These are phyloP conservation scores for Rutpela maculata DNA, from an alignment of 2,888 invertebrate genomes.

Conservation along the genomic window DNA sequence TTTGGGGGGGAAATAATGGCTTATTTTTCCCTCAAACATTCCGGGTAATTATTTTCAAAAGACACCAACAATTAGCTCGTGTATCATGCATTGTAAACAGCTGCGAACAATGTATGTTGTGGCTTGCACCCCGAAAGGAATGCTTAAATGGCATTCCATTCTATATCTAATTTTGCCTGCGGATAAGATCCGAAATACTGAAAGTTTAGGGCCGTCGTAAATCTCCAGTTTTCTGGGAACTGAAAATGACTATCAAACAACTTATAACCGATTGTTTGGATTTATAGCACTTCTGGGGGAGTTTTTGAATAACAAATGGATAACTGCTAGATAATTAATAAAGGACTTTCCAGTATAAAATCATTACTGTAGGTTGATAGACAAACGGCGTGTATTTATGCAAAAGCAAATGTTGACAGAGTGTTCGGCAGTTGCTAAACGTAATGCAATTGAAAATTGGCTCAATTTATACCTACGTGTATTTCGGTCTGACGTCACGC, in stretches of 20 bases:
- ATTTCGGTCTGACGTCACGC: background rate
- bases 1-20: too few relatives aligned
- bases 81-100: constrained; percentile 5
- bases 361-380: constrained; percentile 8
- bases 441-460: background rate
- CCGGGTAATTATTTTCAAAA: background rate
- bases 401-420: background rate
- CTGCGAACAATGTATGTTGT: constrained; percentile 10
- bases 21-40: background rate
- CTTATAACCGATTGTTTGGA: constrained; percentile 26
- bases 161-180: constrained; percentile 7
- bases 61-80: constrained; percentile 1
- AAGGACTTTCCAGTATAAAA: background rate
- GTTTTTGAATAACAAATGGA: constrained; percentile 1
- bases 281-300: constrained; percentile 28
- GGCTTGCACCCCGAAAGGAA: constrained; percentile 8
- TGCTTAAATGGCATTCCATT: constrained; percentile 24
- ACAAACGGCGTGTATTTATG: background rate
- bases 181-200: constrained; percentile 1
- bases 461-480: background rate
- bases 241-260: constrained; percentile 26
- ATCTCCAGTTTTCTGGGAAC: constrained; percentile 25
- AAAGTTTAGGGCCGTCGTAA: constrained; percentile 27
- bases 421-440: background rate
- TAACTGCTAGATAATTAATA: constrained; percentile 1